phyloP scores from a whole-genome alignment of 2,888 invertebrate species.

The Drosophila multiciliata region DNA sequence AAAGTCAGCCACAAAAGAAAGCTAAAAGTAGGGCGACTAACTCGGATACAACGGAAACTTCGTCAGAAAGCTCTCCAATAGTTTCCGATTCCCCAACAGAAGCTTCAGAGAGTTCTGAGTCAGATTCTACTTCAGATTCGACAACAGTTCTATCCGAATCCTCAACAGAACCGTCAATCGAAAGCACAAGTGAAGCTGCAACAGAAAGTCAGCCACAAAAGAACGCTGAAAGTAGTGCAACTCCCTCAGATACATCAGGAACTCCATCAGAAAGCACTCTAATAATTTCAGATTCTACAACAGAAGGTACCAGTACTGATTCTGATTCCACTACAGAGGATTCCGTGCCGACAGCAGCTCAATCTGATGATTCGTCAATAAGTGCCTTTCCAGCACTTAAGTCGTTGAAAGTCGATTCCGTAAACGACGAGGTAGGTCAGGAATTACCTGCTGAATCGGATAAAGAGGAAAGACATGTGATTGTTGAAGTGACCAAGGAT shows the following conservation, averaged over 20 bases:
- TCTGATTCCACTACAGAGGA: neutral
- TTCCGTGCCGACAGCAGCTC: neutral
- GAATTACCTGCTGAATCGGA: neutral
- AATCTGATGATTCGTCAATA: neutral
- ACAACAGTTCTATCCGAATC: neutral
- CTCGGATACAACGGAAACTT: neutral
- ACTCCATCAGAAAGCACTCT: neutral
- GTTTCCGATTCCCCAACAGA: neutral
- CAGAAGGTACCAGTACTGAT: neutral
- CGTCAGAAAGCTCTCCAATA: neutral
- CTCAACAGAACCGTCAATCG: neutral
- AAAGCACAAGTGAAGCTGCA: neutral
- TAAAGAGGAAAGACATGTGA: conserved; percentile 2
- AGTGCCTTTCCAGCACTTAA: neutral
- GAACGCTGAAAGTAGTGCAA: neutral
- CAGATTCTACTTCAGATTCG: neutral
- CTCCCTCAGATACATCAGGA: neutral
- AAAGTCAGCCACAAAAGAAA: neutral
- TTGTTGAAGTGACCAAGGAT: conserved; percentile 8
- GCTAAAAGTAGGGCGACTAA: neutral
- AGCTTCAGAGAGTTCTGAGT: neutral
- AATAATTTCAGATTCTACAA: neutral
- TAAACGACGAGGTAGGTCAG: neutral
- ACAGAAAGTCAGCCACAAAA: too few species aligned
- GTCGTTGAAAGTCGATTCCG: neutral